Evolutionary conservation across 2,888 invertebrate species (phyloP).

Genomic region (Cylindroiulus punctatus): DNA sequence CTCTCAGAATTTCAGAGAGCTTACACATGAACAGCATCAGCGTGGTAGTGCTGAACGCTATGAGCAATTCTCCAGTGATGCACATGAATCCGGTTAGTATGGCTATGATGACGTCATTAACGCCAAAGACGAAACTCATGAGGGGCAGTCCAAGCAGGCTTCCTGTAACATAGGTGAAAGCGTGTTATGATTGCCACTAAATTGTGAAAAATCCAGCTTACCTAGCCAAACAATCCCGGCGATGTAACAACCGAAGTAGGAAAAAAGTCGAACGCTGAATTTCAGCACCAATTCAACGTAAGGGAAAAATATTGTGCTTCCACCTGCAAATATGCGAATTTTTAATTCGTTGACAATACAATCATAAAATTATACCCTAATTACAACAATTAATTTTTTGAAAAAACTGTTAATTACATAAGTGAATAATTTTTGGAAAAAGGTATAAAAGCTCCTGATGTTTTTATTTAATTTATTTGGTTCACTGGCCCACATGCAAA

Average conservation of each 20-base stretch:
- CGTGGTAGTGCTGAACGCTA: constrained; percentile 10
- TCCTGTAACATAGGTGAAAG: neutral
- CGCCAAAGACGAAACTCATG: constrained; percentile 24
- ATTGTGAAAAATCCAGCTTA: neutral
- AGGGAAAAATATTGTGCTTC: neutral
- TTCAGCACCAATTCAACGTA: constrained; percentile 25
- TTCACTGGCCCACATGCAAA: too few relatives aligned
- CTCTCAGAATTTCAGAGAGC: neutral
- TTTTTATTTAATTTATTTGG: too few relatives aligned
- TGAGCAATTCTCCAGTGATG: constrained; percentile 35
- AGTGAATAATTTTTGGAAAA: too few relatives aligned
- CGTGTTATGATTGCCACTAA: too few relatives aligned
- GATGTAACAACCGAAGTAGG: neutral
- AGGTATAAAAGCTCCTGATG: too few relatives aligned
- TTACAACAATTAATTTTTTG: too few relatives aligned
- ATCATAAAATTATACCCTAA: too few relatives aligned
- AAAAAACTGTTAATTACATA: too few relatives aligned
- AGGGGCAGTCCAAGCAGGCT: neutral
- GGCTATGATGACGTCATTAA: constrained; percentile 30
- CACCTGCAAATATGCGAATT: constrained; percentile 18
- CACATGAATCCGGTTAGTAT: neutral
- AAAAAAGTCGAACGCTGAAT: constrained; percentile 41
- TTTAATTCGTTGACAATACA: too few relatives aligned
- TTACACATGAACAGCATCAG: constrained; percentile 48
- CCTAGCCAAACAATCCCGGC: constrained; percentile 19